A percentile compares a stretch with the other conserved stretches of the same genome.
These are phyloP conservation scores for Theonella swinhoei DNA, from an alignment of 37 sponge, comb jelly and placozoan genomes.

Conservation along the genomic window DNA sequence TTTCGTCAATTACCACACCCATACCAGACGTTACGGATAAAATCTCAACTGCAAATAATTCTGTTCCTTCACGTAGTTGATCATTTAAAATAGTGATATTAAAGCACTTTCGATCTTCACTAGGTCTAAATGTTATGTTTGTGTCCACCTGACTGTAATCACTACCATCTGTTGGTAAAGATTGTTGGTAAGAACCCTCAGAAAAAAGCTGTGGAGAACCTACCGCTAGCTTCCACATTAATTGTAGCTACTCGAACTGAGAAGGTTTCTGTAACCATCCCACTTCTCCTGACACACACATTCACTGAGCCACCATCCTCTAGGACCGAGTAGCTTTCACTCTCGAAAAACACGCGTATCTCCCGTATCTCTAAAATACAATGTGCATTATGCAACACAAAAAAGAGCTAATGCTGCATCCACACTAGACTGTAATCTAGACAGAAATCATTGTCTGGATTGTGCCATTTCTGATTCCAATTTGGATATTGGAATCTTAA, in stretches of 20 bases:
- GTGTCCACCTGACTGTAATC: not conserved
- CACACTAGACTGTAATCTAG: no score
- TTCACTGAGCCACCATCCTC: not conserved
- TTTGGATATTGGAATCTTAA: no score
- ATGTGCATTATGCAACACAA: no score
- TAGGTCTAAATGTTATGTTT: not conserved
- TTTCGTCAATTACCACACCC: not conserved
- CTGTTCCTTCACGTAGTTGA: not conserved
- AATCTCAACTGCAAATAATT: not conserved
- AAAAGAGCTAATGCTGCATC: no score
- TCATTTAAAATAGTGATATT: not conserved
- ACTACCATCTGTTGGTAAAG: not conserved
- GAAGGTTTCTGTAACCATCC: not conserved
- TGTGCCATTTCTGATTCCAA: no score
- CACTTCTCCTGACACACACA: slow-evolving; percentile 7
- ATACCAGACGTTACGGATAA: not conserved
- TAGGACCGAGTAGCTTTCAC: not conserved
- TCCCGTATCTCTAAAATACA: no score
- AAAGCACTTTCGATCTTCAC: not conserved
- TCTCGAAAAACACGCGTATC: not conserved
- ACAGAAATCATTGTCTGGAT: no score
- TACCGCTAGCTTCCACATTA: not conserved
- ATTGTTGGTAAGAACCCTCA: no score
- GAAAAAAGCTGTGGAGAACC: no score
- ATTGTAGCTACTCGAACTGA: not conserved